Evolutionary conservation across 2,113 vertebrate genomes (phyloP).

Genomic region (Calidris pygmaea): DNA sequence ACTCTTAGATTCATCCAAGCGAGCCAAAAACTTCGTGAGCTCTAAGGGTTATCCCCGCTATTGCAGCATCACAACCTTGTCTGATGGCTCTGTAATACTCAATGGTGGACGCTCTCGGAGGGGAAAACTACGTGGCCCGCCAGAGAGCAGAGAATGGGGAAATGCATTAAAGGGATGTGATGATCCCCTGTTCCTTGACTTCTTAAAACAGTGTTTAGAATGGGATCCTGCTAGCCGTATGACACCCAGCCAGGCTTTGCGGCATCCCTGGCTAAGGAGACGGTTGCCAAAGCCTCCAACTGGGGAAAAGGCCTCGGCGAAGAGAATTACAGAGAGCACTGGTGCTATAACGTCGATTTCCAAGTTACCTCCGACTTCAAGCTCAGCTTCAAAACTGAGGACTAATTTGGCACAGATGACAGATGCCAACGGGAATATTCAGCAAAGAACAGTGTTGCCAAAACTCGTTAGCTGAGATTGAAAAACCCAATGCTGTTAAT

Average conservation of each 20-base stretch:
- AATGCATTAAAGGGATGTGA: slow-evolving; percentile 93
- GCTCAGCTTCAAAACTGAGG: slow-evolving; percentile 92
- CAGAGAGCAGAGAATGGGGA: slow-evolving; percentile 92
- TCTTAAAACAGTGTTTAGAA: slow-evolving; percentile 97
- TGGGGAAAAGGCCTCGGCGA: slow-evolving; percentile 83
- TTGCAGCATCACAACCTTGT: slow-evolving; percentile 90
- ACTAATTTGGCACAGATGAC: slow-evolving; percentile 96
- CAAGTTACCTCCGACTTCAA: slow-evolving; percentile 91
- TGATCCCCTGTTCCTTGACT: slow-evolving; percentile 95
- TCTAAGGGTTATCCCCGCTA: slow-evolving; percentile 97
- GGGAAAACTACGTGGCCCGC: slow-evolving; percentile 92
- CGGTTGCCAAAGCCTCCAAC: slow-evolving; percentile 92
- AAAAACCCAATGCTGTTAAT: slow-evolving; percentile 71
- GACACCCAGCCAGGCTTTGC: slow-evolving; percentile 93
- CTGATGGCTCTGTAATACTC: slow-evolving; percentile 87
- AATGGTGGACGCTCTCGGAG: slow-evolving; percentile 91
- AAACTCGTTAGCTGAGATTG: slow-evolving; percentile 94
- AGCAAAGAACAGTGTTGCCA: slow-evolving; percentile 96
- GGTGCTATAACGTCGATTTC: slow-evolving; percentile 92
- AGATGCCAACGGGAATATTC: slow-evolving; percentile 98
- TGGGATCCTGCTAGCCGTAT: slow-evolving; percentile 93
- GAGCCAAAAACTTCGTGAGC: slow-evolving; percentile 98
- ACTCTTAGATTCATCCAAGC: slow-evolving; percentile 91
- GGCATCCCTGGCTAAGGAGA: slow-evolving; percentile 93
- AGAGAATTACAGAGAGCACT: slow-evolving; percentile 84